Percentiles rank a stretch among this genome's conserved stretches.
Conservation (phyloP, 2,888 invertebrate species). For the Corbicula japonica region DNA sequence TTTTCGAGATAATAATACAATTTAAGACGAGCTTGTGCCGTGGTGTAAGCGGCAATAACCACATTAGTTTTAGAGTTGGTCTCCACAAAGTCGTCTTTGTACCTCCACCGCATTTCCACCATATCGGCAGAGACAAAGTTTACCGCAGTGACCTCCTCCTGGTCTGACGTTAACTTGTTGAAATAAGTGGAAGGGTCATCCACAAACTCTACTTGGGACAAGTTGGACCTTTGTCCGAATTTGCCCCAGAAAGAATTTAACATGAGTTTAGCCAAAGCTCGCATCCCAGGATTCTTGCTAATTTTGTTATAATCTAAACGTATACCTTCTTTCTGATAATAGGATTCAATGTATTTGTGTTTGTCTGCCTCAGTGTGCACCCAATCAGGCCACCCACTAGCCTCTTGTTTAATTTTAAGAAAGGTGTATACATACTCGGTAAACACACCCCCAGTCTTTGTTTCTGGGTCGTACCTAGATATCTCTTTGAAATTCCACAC, state of each 20-base stretch:
- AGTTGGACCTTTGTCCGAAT: slow-evolving; percentile 53
- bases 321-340: slow-evolving; percentile 54
- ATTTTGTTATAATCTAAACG: slow-evolving; percentile 42
- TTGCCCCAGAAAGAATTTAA: slow-evolving; percentile 61
- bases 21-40: too few relatives aligned
- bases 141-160: slow-evolving; percentile 47
- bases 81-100: too few relatives aligned
- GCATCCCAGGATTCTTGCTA: slow-evolving; percentile 45
- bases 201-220: slow-evolving; percentile 42
- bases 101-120: too few relatives aligned
- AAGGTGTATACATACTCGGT: too few relatives aligned
- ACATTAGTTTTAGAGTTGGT: too few relatives aligned
- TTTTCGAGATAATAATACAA: too few relatives aligned
- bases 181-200: slow-evolving; percentile 32
- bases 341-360: slow-evolving; percentile 54
- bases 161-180: slow-evolving; percentile 48
- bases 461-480: too few relatives aligned
- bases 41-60: too few relatives aligned
- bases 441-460: too few relatives aligned
- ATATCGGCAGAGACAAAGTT: too few relatives aligned
- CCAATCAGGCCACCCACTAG: slow-evolving; percentile 70
- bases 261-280: slow-evolving; percentile 50
- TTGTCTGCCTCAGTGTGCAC: slow-evolving; percentile 60
- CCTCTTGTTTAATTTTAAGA: too few relatives aligned
- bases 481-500: too few relatives aligned